A percentile compares a stretch with the other conserved stretches of the same genome.
Evolutionary conservation across 2,113 vertebrate genomes (phyloP).

Genomic region (Oncorhynchus mykiss): DNA sequence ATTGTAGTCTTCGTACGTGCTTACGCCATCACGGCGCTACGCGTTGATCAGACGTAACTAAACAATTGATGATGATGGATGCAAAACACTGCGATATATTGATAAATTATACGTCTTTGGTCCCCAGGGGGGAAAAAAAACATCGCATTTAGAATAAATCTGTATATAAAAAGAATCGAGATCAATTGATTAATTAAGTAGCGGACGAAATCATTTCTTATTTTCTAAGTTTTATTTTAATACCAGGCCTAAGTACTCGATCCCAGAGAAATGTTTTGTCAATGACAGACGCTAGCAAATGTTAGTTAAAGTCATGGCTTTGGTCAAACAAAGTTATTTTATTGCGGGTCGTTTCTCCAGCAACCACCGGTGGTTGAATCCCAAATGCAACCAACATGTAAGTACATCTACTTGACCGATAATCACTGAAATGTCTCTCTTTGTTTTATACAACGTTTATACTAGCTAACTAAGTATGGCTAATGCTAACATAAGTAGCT

Average conservation of each 20-base stretch:
- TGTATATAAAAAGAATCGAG: background rate
- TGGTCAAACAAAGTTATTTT: slow-evolving; percentile 61
- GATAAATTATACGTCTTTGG: too few relatives aligned
- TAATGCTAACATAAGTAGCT: too few relatives aligned
- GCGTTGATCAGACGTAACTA: slow-evolving; percentile 46
- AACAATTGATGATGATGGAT: background rate
- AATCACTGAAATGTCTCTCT: background rate
- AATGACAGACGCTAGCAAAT: slow-evolving; percentile 33
- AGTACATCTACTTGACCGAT: slow-evolving; percentile 34
- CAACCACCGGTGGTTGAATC: slow-evolving; percentile 41
- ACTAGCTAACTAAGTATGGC: background rate
- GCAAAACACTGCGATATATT: background rate
- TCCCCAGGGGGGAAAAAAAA: too few relatives aligned
- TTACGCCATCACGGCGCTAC: slow-evolving; percentile 44
- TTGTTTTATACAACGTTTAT: background rate
- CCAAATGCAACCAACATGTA: slow-evolving; percentile 52
- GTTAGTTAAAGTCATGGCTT: slow-evolving; percentile 64
- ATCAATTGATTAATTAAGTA: background rate
- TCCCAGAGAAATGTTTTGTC: slow-evolving; percentile 32
- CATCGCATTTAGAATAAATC: background rate
- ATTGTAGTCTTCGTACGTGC: slow-evolving; percentile 61
- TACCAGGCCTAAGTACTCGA: slow-evolving; percentile 46
- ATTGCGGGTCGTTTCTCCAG: slow-evolving; percentile 54
- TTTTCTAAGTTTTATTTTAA: background rate
- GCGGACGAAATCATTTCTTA: too few relatives aligned